Base-by-base conservation (phyloP, 30 jellyfish, hydroid and myxozoan species). In the Morbakka virulenta region DNA sequence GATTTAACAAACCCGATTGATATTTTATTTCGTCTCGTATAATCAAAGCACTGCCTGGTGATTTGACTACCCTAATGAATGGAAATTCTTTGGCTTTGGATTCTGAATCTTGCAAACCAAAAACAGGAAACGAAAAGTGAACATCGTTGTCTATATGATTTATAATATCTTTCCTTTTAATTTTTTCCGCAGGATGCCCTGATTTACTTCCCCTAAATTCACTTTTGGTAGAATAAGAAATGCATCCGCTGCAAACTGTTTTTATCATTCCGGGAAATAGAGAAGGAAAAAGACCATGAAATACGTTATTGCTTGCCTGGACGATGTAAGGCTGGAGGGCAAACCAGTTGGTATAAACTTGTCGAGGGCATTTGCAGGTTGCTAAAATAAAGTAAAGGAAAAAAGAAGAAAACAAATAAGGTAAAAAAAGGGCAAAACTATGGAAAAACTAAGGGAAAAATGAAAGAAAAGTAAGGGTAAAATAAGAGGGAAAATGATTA, bases 321-420 rank as follows among this genome's bases (percentile, higher is more conserved):
- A 66, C 69, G 32, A 74, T 41, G 81, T 69, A 87, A 12, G 96
- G 96, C 63, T 36, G 72, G 47, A 50, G 69, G 26, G 23, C 63
- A 68, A 67, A 77, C 93, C 91, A 87, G 30, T 86, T 71, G 4
- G 94, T 69, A 50, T 77, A 87, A 3, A 87, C 62, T 24, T 32
- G 29, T 75, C 72, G 35, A 28, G 33, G 11, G 79, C 96, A 87
- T 24, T 74, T 75, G 52, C 96, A 87, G 32, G 96, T 87, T 28
- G 62, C 96, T 87, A 76, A 48, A 27, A 64, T 25, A 77, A 63
- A 2, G 32, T 9, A 41, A 41, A 6, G 57, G 13, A 17, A 41
- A 41, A 41, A 6, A 41, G 57, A n/a, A n/a, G n/a, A n/a, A n/a
- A n/a, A n/a, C n/a, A n/a, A n/a, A n/a, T n/a, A n/a, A n/a, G n/a